phyloP scores from a whole-genome alignment of 2,113 vertebrate species.

The Ictalurus furcatus region DNA sequence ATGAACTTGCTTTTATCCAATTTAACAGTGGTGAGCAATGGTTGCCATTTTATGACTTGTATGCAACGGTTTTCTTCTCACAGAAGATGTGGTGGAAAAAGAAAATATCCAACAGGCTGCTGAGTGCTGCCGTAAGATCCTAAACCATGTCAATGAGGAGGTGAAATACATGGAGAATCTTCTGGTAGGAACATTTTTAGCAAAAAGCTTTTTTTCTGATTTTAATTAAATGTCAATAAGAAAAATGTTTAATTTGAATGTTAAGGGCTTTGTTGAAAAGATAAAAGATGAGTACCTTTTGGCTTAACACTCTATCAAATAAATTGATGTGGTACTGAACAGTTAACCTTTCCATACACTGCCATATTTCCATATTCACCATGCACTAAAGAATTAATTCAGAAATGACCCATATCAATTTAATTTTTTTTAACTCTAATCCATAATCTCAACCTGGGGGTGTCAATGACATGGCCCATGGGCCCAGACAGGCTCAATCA shows the following conservation, averaged over 20 bases:
- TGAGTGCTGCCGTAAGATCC: slow-evolving; percentile 85
- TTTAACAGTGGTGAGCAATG: neutral
- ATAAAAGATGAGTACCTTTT: neutral
- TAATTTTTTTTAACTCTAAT: neutral
- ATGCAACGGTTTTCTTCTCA: slow-evolving; percentile 17
- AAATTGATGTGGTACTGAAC: neutral
- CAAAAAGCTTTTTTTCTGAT: neutral
- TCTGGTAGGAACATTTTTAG: slow-evolving; percentile 74
- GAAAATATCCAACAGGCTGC: slow-evolving; percentile 72
- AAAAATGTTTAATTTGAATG: neutral
- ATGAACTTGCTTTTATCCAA: neutral
- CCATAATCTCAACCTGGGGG: neutral
- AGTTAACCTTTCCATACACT: neutral
- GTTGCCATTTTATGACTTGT: neutral
- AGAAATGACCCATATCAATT: neutral
- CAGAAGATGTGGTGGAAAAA: slow-evolving; percentile 66
- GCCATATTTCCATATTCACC: neutral
- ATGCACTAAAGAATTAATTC: neutral
- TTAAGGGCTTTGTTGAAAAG: neutral
- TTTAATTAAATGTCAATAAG: neutral
- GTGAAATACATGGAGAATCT: slow-evolving; percentile 88
- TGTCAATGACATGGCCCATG: neutral
- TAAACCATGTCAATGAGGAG: slow-evolving; percentile 87
- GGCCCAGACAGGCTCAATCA: neutral
- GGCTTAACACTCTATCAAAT: neutral